Conservation (phyloP, 2,113 vertebrate genomes). For the Larimichthys polyactis region DNA sequence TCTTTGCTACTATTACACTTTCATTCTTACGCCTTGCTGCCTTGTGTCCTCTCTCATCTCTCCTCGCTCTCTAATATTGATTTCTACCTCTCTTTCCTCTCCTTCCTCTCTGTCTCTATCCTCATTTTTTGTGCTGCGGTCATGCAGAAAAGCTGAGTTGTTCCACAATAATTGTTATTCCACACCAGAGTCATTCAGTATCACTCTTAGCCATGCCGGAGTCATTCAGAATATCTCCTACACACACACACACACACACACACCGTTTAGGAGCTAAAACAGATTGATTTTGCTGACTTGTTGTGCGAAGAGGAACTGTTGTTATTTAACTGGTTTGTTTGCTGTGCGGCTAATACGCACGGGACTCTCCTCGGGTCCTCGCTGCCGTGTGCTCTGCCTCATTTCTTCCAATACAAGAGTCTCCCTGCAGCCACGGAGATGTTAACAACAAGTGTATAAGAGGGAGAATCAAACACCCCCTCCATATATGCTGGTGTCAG, state of each 20-base stretch:
- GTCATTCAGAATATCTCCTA: conserved; percentile 53
- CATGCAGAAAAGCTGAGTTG: conserved; percentile 57
- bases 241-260: conserved; percentile 49
- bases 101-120: conserved; percentile 38
- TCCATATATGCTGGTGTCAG: conserved; percentile 30
- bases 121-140: conserved; percentile 49
- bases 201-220: conserved; percentile 26
- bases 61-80: conserved; percentile 54
- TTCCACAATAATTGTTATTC: conserved; percentile 60
- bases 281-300: conserved; percentile 61
- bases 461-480: conserved; percentile 25
- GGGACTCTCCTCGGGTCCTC: conserved; percentile 56
- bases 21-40: conserved; percentile 42
- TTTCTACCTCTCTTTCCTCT: conserved; percentile 46
- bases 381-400: conserved; percentile 41
- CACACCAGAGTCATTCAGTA: conserved; percentile 57
- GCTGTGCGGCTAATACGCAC: conserved; percentile 38
- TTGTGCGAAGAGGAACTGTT: conserved; percentile 21
- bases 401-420: conserved; percentile 55
- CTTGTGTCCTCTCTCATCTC: conserved; percentile 27
- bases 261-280: conserved; percentile 27
- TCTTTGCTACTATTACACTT: conserved; percentile 58
- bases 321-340: conserved; percentile 63
- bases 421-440: conserved; percentile 33
- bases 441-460: conserved; percentile 39